These are phyloP conservation scores for Arion vulgaris DNA, from an alignment of 1,140 invertebrate genomes.

Conservation along the genomic window DNA sequence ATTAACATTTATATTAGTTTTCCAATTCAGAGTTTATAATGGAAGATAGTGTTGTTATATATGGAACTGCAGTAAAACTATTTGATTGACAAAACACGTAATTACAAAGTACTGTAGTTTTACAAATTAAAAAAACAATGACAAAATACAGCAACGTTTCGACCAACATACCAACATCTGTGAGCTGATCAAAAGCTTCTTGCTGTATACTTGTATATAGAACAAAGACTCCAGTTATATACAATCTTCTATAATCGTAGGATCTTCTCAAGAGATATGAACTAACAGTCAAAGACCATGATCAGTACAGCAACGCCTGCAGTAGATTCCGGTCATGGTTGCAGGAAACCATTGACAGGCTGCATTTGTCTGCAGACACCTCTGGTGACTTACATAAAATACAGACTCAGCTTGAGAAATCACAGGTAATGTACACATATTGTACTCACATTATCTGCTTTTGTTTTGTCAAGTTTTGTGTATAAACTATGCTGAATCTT, in stretches of 20 bases:
- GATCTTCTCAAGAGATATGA: constrained; percentile 94
- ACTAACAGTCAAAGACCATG: constrained; percentile 89
- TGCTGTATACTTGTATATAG: no score
- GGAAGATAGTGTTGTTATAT: no score
- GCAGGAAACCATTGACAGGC: constrained; percentile 86
- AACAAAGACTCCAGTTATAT: neutral
- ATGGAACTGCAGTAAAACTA: no score
- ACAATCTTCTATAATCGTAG: constrained; percentile 51
- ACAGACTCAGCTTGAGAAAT: constrained; percentile 83
- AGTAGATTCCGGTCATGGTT: constrained; percentile 89
- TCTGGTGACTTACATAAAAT: constrained; percentile 86
- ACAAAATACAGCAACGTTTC: no score
- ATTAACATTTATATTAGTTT: no score
- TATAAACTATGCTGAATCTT: neutral
- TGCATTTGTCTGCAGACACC: constrained; percentile 77
- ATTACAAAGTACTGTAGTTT: no score
- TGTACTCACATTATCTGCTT: no score
- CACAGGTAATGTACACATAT: constrained; percentile 73
- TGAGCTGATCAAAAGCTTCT: no score
- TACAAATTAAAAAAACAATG: no score
- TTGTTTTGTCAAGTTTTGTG: neutral
- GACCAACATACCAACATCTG: no score
- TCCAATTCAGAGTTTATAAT: no score
- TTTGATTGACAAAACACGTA: no score
- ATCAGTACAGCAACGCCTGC: constrained; percentile 86